Conservation (phyloP, 2,888 invertebrate species). For the Tinea semifulvella region DNA sequence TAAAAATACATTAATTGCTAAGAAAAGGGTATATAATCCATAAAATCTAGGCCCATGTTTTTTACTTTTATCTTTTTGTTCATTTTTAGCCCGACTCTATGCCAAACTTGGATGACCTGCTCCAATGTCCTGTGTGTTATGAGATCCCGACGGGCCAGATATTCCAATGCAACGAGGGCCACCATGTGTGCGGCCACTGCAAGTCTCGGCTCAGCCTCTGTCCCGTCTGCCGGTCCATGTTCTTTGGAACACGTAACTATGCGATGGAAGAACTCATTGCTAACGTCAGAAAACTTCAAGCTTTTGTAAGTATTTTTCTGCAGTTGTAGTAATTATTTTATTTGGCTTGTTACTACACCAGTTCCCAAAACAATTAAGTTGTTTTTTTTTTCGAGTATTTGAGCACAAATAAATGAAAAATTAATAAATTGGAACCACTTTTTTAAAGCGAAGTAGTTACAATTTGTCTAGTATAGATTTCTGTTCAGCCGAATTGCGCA, state of each 20-base stretch:
- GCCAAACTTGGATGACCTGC: slow-evolving; percentile 59
- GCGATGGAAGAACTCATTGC: slow-evolving; percentile 63
- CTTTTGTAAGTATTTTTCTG: slow-evolving; percentile 58
- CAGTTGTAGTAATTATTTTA: too few relatives aligned
- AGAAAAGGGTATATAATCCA: too few relatives aligned
- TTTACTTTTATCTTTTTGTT: slow-evolving; percentile 9
- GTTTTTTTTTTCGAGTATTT: too few relatives aligned
- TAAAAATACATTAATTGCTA: too few relatives aligned
- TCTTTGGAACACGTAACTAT: slow-evolving; percentile 63
- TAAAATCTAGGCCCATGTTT: too few relatives aligned
- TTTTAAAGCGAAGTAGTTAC: too few relatives aligned
- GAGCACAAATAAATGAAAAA: too few relatives aligned
- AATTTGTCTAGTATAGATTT: too few relatives aligned
- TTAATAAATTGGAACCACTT: too few relatives aligned
- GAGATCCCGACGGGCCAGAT: slow-evolving; percentile 56
- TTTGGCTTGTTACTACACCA: not conserved
- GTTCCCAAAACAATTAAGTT: not conserved
- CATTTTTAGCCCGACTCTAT: slow-evolving; percentile 43
- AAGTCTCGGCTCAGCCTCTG: slow-evolving; percentile 52
- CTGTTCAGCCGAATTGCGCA: too few relatives aligned
- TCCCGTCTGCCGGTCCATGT: slow-evolving; percentile 59
- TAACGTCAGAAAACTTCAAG: slow-evolving; percentile 51
- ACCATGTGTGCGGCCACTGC: slow-evolving; percentile 64
- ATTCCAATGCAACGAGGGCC: slow-evolving; percentile 63
- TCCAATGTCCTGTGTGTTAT: slow-evolving; percentile 68